Conservation (phyloP, 2,113 vertebrate genomes). For the Leiothrix lutea region DNA sequence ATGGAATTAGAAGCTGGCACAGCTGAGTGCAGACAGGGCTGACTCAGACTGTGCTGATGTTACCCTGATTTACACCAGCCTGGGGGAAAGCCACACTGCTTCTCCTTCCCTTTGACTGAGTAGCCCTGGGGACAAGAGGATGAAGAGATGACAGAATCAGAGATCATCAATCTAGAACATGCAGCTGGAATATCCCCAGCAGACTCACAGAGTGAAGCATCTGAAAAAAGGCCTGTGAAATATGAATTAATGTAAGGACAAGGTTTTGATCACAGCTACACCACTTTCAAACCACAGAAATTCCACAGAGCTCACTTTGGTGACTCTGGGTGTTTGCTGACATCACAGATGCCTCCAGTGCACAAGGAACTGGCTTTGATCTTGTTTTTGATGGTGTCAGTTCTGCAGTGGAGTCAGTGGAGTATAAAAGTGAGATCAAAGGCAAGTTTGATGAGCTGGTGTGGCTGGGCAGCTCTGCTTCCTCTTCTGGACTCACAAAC, state of each 20-base stretch:
- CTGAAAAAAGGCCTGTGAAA: not conserved
- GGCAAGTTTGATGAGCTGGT: not conserved
- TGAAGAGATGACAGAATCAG: not conserved
- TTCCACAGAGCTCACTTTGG: not conserved
- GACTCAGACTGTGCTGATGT: not conserved
- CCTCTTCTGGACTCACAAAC: not conserved
- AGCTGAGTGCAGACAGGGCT: not conserved
- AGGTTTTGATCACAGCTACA: not conserved
- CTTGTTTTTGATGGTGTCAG: not conserved
- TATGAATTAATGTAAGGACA: not conserved
- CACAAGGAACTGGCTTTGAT: not conserved
- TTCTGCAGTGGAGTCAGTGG: not conserved
- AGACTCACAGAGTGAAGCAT: not conserved
- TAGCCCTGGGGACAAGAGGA: not conserved
- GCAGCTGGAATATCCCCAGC: conserved; percentile 6
- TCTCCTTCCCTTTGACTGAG: not conserved
- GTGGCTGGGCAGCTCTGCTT: not conserved
- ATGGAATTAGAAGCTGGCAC: not conserved
- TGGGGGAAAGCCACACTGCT: not conserved
- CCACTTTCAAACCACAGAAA: not conserved
- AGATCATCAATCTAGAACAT: not conserved
- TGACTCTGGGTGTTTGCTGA: not conserved
- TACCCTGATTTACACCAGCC: not conserved
- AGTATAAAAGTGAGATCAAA: not conserved
- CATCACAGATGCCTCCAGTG: not conserved